Percentiles rank a stretch among this genome's conserved stretches.
These are phyloP conservation scores for Rhineura floridana DNA, from an alignment of 2,113 vertebrate genomes.

Conservation along the genomic window DNA sequence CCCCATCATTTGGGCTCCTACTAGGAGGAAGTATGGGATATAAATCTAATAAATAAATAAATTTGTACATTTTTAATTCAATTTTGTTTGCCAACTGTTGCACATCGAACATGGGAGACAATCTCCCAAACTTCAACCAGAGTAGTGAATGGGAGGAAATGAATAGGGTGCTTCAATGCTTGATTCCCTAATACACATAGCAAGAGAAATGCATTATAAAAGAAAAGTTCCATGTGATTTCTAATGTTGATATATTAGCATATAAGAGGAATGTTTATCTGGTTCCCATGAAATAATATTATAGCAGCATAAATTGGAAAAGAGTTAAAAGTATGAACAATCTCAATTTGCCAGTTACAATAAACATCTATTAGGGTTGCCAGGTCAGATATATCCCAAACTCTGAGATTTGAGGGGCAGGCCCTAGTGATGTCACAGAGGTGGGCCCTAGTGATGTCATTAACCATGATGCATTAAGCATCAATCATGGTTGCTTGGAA, in stretches of 20 bases:
- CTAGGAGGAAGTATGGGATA: too few relatives aligned
- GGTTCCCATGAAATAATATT: slow-evolving; percentile 60
- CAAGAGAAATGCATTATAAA: slow-evolving; percentile 26
- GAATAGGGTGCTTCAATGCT: slow-evolving; percentile 21
- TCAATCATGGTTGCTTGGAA: too few relatives aligned
- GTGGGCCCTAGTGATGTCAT: too few relatives aligned
- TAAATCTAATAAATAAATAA: too few relatives aligned
- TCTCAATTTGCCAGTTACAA: slow-evolving; percentile 47
- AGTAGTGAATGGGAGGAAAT: background rate
- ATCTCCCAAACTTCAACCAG: background rate
- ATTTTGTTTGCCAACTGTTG: background rate
- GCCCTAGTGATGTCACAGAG: too few relatives aligned
- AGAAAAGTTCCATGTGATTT: slow-evolving; percentile 54
- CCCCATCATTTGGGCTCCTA: background rate
- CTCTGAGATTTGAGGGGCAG: too few relatives aligned
- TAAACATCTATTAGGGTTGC: too few relatives aligned
- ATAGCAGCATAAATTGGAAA: slow-evolving; percentile 62
- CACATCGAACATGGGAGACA: rapidly evolving
- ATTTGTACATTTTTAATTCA: background rate
- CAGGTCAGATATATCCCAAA: too few relatives aligned
- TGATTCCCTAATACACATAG: slow-evolving; percentile 6
- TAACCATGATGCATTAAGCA: too few relatives aligned
- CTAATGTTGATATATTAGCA: slow-evolving; percentile 47
- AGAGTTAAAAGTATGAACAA: slow-evolving; percentile 40
- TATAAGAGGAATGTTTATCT: slow-evolving; percentile 60